Evolutionary conservation across 1,140 invertebrate genomes (phyloP).

Genomic region (Dendrolimus kikuchii): DNA sequence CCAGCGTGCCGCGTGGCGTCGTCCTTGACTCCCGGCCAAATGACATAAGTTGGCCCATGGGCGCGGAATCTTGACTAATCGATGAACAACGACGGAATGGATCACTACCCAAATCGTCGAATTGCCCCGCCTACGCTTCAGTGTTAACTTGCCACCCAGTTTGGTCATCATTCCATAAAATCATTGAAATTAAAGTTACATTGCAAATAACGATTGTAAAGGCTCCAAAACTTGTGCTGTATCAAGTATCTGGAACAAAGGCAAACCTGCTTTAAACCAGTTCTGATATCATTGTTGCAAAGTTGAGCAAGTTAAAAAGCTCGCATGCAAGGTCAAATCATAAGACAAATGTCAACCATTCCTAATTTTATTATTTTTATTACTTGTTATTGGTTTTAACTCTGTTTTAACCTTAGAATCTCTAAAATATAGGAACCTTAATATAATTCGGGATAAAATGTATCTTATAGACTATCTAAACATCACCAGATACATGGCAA

Average conservation of each 20-base stretch:
- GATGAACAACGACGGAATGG: conserved; percentile 55
- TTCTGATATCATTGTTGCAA: background rate
- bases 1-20: conserved; percentile 49
- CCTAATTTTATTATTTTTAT: no score
- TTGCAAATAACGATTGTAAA: conserved; percentile 12
- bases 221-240: conserved; percentile 9
- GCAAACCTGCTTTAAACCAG: background rate
- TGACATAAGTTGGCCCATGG: conserved; percentile 69
- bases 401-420: no score
- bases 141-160: conserved; percentile 40
- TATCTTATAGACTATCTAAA: no score
- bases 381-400: no score
- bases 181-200: conserved; percentile 18
- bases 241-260: conserved; percentile 11
- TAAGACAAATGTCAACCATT: no score
- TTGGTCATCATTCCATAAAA: conserved; percentile 44
- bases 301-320: background rate
- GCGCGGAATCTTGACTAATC: conserved; percentile 64
- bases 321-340: no score
- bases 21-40: conserved; percentile 69
- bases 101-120: conserved; percentile 42
- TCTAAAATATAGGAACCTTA: no score
- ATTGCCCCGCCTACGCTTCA: conserved; percentile 44
- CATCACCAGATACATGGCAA: no score
- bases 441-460: no score